Evolutionary conservation across 2,797 vertebrate species (phyloP), one percentile per base, ranked within the genome.

Genomic region (Sebastes kiyomatsui): DNA sequence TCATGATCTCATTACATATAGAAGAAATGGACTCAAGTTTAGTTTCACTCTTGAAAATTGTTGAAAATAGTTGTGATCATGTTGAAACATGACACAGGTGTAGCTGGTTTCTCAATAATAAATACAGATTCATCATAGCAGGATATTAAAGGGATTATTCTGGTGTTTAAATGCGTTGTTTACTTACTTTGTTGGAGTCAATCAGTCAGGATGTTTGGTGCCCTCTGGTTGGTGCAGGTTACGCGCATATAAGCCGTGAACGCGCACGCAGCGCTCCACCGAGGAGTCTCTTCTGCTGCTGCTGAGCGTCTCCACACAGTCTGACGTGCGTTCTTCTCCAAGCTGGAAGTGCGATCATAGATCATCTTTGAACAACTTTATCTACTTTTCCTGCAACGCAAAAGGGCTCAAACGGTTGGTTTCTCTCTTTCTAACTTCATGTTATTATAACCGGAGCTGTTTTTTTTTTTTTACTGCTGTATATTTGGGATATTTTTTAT

Each of bases 331-430:
- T 81, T 73, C 82, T 87, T 80, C 82, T 77, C 46, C 84, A 70
- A 78, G 76, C 73, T 73, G 35, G 55, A 46, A 83, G 82, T 28
- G 80, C 62, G 66, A 75, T 14, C 38, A 65, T 20, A n/a, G 49
- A 73, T 72, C 81, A 12, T 75, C 80, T 49, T 42, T 42, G 38
- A 42, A 49, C 62, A 61, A 35, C 83, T 69, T 77, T 6, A 55
- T 54, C 85, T 35, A 2, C 46, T 74, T 73, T 42, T 4, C 61
- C 75, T 71, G 42, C 75, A 28, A 23, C 58, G 18, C 28, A 4
- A 25, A 69, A 58, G 66, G 11, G 2, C 4, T 71, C 32, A 28
- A n/a, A 87, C 90, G 92, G 93, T 93, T 13, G 27, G 92, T 86
- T 7, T 2, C 2, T 7, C 0, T 58, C 0, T 58, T 42, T 62